These are phyloP conservation scores for Macroglossus sobrinus DNA, from an alignment of 2,113 vertebrate genomes.

Conservation along the genomic window DNA sequence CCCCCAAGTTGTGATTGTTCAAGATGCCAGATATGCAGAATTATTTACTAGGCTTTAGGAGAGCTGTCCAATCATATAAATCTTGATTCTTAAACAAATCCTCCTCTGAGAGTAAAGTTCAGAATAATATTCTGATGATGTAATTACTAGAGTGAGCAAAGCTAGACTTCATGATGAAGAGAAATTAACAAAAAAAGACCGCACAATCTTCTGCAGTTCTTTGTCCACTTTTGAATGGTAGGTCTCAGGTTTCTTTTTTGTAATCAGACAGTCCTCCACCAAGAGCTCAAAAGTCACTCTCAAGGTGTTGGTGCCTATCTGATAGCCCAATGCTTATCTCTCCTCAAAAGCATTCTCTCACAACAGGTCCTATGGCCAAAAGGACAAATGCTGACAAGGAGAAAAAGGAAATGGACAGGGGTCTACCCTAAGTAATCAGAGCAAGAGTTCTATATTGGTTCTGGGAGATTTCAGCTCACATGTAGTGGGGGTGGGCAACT, in stretches of 20 bases:
- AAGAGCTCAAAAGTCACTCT: background rate
- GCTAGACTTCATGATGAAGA: constrained; percentile 27
- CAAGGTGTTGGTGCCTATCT: background rate
- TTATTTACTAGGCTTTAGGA: constrained; percentile 48
- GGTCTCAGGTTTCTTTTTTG: background rate
- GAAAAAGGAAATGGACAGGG: background rate
- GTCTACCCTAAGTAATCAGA: background rate
- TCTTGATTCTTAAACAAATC: constrained; percentile 58
- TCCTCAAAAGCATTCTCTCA: background rate
- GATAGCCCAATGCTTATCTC: background rate
- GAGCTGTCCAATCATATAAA: constrained; percentile 55
- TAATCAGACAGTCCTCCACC: background rate
- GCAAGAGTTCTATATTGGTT: background rate
- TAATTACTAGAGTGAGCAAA: constrained; percentile 45
- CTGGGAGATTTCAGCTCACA: background rate
- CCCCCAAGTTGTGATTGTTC: constrained; percentile 62
- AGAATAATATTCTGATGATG: constrained; percentile 46
- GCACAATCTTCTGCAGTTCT: background rate
- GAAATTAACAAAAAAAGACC: background rate
- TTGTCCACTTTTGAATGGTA: background rate
- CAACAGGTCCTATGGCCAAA: background rate
- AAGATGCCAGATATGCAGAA: constrained; percentile 47
- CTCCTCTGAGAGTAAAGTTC: constrained; percentile 49
- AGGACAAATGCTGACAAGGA: background rate
- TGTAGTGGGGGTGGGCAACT: background rate